These are phyloP conservation scores for Dinomys branickii DNA, from an alignment of 2,113 vertebrate genomes.

Conservation along the genomic window DNA sequence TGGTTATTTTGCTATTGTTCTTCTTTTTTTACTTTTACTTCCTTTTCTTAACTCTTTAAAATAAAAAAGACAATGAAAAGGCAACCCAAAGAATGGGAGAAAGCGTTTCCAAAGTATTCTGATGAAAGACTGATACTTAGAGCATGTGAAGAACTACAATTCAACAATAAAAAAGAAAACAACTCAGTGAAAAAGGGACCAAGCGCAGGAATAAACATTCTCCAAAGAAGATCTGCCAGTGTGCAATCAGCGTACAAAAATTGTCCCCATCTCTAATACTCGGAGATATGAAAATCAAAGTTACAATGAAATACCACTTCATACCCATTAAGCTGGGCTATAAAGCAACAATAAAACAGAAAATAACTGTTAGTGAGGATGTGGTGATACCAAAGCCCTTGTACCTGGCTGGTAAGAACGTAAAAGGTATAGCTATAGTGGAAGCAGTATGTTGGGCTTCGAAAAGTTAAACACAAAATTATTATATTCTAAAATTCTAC, in stretches of 20 bases:
- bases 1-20: too few species aligned
- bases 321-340: not conserved
- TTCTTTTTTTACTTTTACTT: too few species aligned
- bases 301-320: not conserved
- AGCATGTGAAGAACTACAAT: not conserved
- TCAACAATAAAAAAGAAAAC: not conserved
- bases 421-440: not conserved
- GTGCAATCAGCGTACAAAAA: not conserved
- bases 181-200: not conserved
- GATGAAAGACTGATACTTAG: not conserved
- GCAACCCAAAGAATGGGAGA: not conserved
- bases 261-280: too few species aligned
- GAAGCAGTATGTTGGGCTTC: not conserved
- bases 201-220: not conserved
- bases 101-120: not conserved
- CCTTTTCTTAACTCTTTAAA: too few species aligned
- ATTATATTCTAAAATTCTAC: not conserved
- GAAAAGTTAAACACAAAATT: not conserved
- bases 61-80: not conserved
- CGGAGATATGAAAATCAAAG: not conserved
- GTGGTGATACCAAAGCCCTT: not conserved
- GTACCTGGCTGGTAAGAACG: not conserved
- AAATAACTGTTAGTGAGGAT: not conserved
- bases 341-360: not conserved
- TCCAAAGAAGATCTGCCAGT: not conserved